Base-by-base conservation (phyloP, 1,140 invertebrate species). In the Macrotrachela quadricornifera region DNA sequence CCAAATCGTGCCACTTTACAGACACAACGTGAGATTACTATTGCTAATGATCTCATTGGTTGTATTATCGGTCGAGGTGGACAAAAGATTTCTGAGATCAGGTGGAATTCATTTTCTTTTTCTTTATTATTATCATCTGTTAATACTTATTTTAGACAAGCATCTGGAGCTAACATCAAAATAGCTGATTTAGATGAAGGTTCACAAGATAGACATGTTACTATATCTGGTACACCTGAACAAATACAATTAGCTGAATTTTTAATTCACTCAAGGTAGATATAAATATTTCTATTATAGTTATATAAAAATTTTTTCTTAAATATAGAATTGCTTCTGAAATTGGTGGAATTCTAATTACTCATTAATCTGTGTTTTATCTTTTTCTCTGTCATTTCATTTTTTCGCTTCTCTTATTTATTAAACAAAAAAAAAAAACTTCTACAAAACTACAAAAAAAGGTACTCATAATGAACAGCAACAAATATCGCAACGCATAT, bases 31-130 rank as follows among this genome's bases (percentile, higher is more conserved):
- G 90, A 96, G 73, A 92, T 96, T 84, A 90, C 84, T 44, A 90
- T 96, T 59, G 88, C 90, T 51, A 96, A 96, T 72, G 91, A 95
- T 71, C 76, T 95, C 57, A 95, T 96, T 67, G 91, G 91, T 10
- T 96, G 90, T 73, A 91, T 96, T 62, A 96, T 96, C 67, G 92
- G 92, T 59, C 92, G 96, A 73, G 91, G 90, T 48, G 94, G 94
- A 60, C 88, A 88, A 61, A 99, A 97, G 74, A 97, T 99, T 59
- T 92, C 92, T 56, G 92, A 99, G 77, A 99, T 99, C 60, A 83
- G 78, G 78, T 80, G 64, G 56, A 13, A 15, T 37, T 46, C 9
- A 16, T 6, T 18, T 45, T 4, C n/a, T 4, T 4, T 30, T 4
- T 30, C 21, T 30, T 4, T 4, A 4, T 4, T 3, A 44, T 44